Base-by-base conservation (phyloP, 1,140 invertebrate species). In the Euwallacea fornicatus region DNA sequence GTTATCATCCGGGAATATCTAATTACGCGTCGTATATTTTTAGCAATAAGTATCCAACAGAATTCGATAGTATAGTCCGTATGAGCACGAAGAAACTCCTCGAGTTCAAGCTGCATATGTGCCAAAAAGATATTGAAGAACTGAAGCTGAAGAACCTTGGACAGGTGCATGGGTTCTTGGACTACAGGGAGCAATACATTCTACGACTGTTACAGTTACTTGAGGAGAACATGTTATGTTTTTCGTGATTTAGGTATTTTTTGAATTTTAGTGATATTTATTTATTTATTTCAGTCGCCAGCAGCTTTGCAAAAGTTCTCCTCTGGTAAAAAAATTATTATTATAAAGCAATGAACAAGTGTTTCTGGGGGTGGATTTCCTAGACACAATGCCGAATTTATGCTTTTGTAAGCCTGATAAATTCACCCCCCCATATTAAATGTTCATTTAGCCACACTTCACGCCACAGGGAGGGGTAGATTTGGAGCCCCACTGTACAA, bases 361-460 rank as follows among this genome's bases (percentile, higher is more conserved):
- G 59, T 59, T 71, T 47, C 7, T 43, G 55, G 63, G 60, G 53
- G 60, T 61, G 53, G 66, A 62, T 62, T 56, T 58, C 60, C 4
- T 33, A 4, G 21, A 54, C 50, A 69, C 68, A 70, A 70, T 63
- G 21, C 59, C n/a, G n/a, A 69, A 69, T 60, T 21, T 13, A 56
- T 13, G 54, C 54, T 9, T 56, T 16, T 56, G 16, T 33, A 33
- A 33, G 21, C 8, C n/a, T n/a, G 21, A 13, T 67, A 68, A 72
- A 64, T 41, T 15, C 21, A 55, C 65, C 62, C 69, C 69, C 67
- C 65, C 72, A 66, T 72, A 74, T 75, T 73, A 73, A 75, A 75
- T 75, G 74, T 69, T 75, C 74, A 75, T 75, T 75, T 75, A 67
- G 66, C 50, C 59, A 74, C 73, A 74, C 69, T 74, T 72, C 61